These are phyloP conservation scores for Sarcophaga caerulescens DNA, from an alignment of 2,888 invertebrate genomes.

Conservation along the genomic window DNA sequence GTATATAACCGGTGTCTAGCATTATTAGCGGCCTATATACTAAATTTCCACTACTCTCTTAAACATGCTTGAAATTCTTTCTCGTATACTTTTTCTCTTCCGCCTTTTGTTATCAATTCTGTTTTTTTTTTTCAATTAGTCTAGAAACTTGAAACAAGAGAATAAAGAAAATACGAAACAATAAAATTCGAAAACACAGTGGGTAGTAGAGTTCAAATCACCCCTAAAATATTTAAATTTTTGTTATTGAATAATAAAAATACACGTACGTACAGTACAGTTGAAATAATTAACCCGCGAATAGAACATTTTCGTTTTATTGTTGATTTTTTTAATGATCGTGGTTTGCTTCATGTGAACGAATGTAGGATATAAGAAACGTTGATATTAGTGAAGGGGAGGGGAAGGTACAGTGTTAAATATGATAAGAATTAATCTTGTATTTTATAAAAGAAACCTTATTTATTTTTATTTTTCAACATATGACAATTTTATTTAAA, in stretches of 20 bases:
- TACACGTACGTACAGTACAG: neutral
- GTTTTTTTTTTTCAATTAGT: constrained; percentile 6
- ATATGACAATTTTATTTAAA: no score
- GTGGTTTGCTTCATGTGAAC: no score
- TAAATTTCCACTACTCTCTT: constrained; percentile 17
- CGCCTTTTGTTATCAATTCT: constrained; percentile 29
- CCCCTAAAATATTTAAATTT: constrained; percentile 49
- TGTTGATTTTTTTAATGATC: neutral
- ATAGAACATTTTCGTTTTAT: neutral
- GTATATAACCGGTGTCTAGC: constrained; percentile 51
- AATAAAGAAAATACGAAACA: constrained; percentile 12
- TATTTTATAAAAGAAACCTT: no score
- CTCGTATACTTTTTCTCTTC: constrained; percentile 10
- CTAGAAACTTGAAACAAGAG: neutral
- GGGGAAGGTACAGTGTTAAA: no score
- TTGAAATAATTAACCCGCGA: neutral
- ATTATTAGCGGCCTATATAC: constrained; percentile 54
- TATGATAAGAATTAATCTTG: no score
- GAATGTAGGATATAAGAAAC: no score
- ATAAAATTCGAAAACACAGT: constrained; percentile 48
- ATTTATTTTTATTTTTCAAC: no score
- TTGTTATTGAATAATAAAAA: neutral
- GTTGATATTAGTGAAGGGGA: no score
- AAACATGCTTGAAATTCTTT: constrained; percentile 3
- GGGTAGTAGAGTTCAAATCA: constrained; percentile 40